phyloP scores from a whole-genome alignment of 2,888 invertebrate species.

The Drosophila rellima region DNA sequence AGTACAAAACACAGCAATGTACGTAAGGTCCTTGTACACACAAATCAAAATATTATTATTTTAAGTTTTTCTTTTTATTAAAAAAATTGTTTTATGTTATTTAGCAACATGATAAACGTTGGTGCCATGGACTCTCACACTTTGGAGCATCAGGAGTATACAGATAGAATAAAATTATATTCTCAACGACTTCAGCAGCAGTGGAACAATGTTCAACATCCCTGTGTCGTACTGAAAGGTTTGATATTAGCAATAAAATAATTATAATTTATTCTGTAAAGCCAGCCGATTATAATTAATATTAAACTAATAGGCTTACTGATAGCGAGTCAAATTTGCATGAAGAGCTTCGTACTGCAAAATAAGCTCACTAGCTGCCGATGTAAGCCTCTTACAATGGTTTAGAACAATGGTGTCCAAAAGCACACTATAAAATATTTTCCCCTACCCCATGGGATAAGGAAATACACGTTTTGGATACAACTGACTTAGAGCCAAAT shows the following conservation, averaged over 20 bases:
- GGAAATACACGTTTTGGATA: no score
- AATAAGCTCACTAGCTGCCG: background rate
- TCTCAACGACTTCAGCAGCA: constrained; percentile 87
- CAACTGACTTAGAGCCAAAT: no score
- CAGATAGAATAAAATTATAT: constrained; percentile 92
- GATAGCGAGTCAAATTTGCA: background rate
- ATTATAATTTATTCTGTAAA: background rate
- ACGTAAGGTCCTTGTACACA: constrained; percentile 79
- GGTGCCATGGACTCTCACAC: constrained; percentile 95
- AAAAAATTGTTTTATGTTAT: background rate
- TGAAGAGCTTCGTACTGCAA: background rate
- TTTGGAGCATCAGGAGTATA: constrained; percentile 95
- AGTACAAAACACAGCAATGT: constrained; percentile 96
- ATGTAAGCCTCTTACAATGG: background rate
- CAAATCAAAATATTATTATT: background rate
- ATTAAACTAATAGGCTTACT: constrained; percentile 1
- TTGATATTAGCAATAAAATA: background rate
- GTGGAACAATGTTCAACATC: constrained; percentile 85
- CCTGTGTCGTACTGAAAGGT: constrained; percentile 81
- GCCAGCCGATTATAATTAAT: background rate
- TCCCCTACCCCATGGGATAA: no score
- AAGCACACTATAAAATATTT: no score
- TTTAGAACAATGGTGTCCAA: background rate
- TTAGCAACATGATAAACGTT: constrained; percentile 97
- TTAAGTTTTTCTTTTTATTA: background rate